Percentiles rank a stretch among this genome's conserved stretches.
phyloP scores from a whole-genome alignment of 2,888 invertebrate species.

The Leptinotarsa juncta region DNA sequence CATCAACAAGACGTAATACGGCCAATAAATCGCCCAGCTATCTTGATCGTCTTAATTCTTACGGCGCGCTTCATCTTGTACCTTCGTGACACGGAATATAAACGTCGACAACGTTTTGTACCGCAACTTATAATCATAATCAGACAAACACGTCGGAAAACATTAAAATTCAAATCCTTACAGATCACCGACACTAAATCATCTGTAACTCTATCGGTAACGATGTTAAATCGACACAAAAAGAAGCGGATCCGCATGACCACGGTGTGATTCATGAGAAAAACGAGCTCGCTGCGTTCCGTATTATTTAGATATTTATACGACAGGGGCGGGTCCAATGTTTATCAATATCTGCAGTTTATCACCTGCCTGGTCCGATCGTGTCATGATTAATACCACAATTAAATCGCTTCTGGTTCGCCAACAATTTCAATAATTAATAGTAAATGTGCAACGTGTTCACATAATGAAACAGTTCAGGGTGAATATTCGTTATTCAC shows the following conservation, averaged over 20 bases:
- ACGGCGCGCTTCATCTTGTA: constrained; percentile 1
- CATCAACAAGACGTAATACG: constrained; percentile 11
- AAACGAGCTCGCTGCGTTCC: constrained; percentile 45
- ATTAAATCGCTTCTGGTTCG: too few species aligned
- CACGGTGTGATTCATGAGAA: constrained; percentile 54
- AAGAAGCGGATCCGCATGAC: constrained; percentile 53
- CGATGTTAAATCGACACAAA: constrained; percentile 61
- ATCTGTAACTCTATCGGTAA: constrained; percentile 59
- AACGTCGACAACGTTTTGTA: constrained; percentile 31
- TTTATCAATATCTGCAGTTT: constrained; percentile 37
- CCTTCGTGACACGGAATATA: constrained; percentile 25
- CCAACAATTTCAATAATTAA: too few species aligned
- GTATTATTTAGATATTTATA: constrained; percentile 46
- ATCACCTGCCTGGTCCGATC: constrained; percentile 24
- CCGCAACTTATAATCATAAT: constrained; percentile 30
- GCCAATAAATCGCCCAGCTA: not conserved
- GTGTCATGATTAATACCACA: not conserved
- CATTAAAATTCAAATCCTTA: constrained; percentile 58
- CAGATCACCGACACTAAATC: constrained; percentile 60
- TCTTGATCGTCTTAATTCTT: constrained; percentile 16
- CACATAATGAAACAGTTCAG: too few species aligned
- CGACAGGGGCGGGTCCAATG: constrained; percentile 35
- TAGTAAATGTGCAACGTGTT: too few species aligned
- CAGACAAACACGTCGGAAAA: constrained; percentile 53
- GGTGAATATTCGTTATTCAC: too few species aligned